These are phyloP conservation scores for Eudasyphora cyanicolor DNA, from an alignment of 2,888 invertebrate genomes.

Conservation along the genomic window DNA sequence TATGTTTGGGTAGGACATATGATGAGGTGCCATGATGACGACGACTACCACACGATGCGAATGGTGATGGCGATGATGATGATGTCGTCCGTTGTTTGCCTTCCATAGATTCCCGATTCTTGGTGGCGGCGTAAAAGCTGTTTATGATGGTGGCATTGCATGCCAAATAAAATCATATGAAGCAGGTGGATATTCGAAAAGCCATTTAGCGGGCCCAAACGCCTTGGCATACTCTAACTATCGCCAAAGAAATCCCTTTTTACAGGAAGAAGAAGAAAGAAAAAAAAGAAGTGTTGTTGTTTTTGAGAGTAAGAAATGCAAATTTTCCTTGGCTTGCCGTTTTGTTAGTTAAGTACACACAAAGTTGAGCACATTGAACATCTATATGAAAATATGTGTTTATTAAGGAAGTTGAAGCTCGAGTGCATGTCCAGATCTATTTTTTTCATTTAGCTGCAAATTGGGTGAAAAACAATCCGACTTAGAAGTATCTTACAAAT, in stretches of 20 bases:
- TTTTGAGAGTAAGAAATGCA: constrained; percentile 7
- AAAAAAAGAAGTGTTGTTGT: too few relatives aligned
- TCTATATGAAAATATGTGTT: constrained; percentile 39
- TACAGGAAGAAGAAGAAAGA: background rate
- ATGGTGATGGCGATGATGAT: background rate
- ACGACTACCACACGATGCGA: constrained; percentile 19
- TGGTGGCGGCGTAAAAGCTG: constrained; percentile 22
- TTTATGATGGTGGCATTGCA: constrained; percentile 66
- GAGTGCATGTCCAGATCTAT: constrained; percentile 51
- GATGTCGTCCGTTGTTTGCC: background rate
- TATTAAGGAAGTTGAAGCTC: constrained; percentile 51
- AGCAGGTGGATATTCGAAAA: constrained; percentile 58
- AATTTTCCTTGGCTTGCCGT: background rate
- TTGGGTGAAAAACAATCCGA: background rate
- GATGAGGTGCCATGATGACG: constrained; percentile 35
- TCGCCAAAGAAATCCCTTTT: constrained; percentile 7
- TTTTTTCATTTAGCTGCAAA: constrained; percentile 23
- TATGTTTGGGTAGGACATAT: constrained; percentile 9
- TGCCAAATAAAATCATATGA: constrained; percentile 59
- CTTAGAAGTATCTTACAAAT: background rate
- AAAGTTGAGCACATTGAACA: background rate
- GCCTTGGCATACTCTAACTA: background rate
- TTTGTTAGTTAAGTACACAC: constrained; percentile 1
- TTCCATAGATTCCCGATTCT: constrained; percentile 38
- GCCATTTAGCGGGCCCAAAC: background rate